These are phyloP conservation scores for Glaucomys volans DNA, from an alignment of 2,113 vertebrate species.

Conservation along the genomic window DNA sequence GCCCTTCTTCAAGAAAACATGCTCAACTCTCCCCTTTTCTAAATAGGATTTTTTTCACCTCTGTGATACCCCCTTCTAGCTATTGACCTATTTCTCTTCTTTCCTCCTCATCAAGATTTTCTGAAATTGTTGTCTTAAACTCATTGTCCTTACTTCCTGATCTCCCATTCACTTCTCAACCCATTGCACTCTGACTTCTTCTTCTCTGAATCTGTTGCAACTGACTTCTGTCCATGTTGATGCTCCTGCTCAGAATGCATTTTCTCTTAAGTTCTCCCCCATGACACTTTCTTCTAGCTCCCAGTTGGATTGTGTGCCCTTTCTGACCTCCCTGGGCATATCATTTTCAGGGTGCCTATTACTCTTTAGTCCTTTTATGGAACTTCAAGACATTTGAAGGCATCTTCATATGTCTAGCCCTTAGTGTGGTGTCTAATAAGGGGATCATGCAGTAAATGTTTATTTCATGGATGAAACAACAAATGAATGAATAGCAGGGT, in stretches of 20 bases:
- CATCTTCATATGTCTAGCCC: neutral
- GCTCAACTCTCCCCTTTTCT: neutral
- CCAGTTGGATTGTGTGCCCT: neutral
- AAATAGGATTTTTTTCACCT: constrained; percentile 6
- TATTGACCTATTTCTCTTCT: constrained; percentile 16
- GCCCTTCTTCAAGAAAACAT: neutral
- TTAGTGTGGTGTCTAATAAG: neutral
- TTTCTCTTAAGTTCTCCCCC: neutral
- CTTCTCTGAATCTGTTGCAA: neutral
- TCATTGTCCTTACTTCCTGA: neutral
- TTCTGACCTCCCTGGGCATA: neutral
- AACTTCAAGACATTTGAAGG: neutral
- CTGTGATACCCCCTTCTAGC: neutral
- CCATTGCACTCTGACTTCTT: neutral
- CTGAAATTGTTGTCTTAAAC: neutral
- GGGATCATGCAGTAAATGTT: neutral
- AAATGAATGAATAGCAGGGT: neutral
- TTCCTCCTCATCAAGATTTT: constrained; percentile 22
- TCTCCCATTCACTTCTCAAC: neutral
- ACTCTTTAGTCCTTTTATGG: neutral
- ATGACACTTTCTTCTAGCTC: neutral
- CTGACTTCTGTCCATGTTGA: neutral
- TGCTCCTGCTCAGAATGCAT: neutral
- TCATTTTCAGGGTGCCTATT: neutral
- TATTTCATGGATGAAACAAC: neutral